Conservation (phyloP, 1,140 invertebrate genomes). For the Hydropsyche tenuis region DNA sequence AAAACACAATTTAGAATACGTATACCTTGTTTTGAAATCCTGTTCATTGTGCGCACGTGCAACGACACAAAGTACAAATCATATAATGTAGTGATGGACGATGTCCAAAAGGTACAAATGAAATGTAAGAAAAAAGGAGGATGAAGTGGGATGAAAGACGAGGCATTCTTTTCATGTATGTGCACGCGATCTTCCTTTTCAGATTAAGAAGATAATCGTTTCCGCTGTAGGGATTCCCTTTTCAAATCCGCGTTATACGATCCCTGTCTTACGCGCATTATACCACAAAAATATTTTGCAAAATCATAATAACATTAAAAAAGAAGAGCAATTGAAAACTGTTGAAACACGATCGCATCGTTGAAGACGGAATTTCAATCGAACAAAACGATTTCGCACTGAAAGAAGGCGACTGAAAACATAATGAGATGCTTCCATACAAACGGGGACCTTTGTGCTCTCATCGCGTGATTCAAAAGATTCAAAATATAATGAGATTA, state of each 20-base stretch:
- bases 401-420: neutral
- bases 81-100: neutral
- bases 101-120: neutral
- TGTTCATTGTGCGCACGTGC: slow-evolving; percentile 17
- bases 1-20: neutral
- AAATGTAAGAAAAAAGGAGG: slow-evolving; percentile 7
- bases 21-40: neutral
- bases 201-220: slow-evolving; percentile 45
- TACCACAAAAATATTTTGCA: slow-evolving; percentile 40
- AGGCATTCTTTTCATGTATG: slow-evolving; percentile 12
- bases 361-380: slow-evolving; percentile 25
- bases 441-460: too few species aligned
- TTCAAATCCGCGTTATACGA: slow-evolving; percentile 25
- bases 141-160: slow-evolving; percentile 10
- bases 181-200: slow-evolving; percentile 43
- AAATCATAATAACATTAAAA: neutral
- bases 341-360: neutral
- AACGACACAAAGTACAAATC: neutral
- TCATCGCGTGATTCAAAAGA: too few species aligned
- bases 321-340: neutral
- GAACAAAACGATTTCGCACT: slow-evolving; percentile 1
- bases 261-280: slow-evolving; percentile 30
- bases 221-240: slow-evolving; percentile 31
- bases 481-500: too few species aligned
- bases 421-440: too few species aligned